Base-by-base conservation (phyloP, 2,797 vertebrate genomes). In the Sphenodon punctatus region DNA sequence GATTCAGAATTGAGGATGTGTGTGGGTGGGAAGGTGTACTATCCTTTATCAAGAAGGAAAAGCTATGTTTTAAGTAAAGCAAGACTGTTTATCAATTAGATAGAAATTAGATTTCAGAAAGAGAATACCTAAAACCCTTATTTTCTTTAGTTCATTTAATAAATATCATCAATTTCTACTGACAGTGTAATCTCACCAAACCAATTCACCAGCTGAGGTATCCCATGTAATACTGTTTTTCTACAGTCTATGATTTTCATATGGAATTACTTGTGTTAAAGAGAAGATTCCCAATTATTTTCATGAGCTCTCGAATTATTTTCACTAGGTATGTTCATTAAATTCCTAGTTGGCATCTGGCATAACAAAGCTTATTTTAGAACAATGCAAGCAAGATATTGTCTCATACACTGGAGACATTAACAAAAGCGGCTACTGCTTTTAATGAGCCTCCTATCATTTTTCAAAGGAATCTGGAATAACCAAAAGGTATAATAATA, bases 281-380 rank as follows among this genome's bases (percentile, higher is more conserved):
- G 48, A 59, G 30, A 80, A 36, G 61, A 65, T 36, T 49, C 64
- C 61, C 19, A 67, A 53, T 43, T 38, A 43, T 38, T 23, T 81
- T 61, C 32, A 23, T 30, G 48, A 77, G 68, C 74, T 74, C 43
- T 79, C 89, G 71, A 38, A 55, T 82, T 55, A 85, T 69, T n/a
- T 19, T 60, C 42, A 27, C 36, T 76, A 56, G 58, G 27, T 38
- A 67, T 51, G 88, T 59, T 34, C 60, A 51, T 58, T 59, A 30
- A 67, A 65, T 38, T 77, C 67, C 38, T 74, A 76, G 71, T 32
- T 84, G 68, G 46, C 48, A 67, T 68, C 45, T 23, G 51, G 55
- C 59, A 53, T 55, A 76, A 80, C 30, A 61, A 68, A 61, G 49
- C 19, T 30, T 43, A n/a, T 53, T 70, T 43, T n/a, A 58, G 38